Base-by-base conservation (phyloP, 2,113 vertebrate genomes). In the Uria lomvia region DNA sequence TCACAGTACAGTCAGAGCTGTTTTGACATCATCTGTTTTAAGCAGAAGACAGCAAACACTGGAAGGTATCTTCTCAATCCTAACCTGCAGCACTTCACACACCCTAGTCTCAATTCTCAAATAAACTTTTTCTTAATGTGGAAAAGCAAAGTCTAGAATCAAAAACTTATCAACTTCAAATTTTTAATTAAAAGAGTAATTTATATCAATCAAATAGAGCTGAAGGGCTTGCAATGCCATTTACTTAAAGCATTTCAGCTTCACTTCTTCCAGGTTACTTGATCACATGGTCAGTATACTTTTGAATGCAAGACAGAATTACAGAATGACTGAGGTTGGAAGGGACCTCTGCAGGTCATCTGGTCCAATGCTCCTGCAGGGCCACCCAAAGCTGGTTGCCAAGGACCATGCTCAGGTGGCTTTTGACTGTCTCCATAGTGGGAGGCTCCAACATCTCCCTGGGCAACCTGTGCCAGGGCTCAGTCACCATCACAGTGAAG, bases 361-460 rank as follows among this genome's bases (percentile, higher is more conserved):
- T 63, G 12, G 10, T 50, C 24, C 74, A 81, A 53, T 4, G 3
- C 30, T 50, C 12, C 26, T 45, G 18, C 13, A 81, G 12, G 12
- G 8, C 10, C 23, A 92, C 5, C 4, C 8, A 14, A 49, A 74
- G 22, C 8, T 6, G 6, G 2, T 0, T 50, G 59, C 29, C 24
- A 32, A 71, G 3, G 9, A 30, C 30, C 8, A 32, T 0, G 0
- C 23, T 27, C 0, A 2, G 14, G 24, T 2, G 1, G 19, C 27
- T 93, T 87, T 6, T 67, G 27, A 63, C 8, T 17, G 1, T 8
- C 6, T 26, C 20, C 40, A 36, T 2, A 2, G 40, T 18, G 11
- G 30, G 7, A 73, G 15, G 89, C 8, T 55, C 26, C 24, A 84
- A 5, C 13, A 47, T 3, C 7, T 47, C 42, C 18, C 42, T 4